Percentiles rank a stretch among this genome's conserved stretches.
Conservation (phyloP, 1,140 invertebrate species). For the Neomicropteryx cornuta region DNA sequence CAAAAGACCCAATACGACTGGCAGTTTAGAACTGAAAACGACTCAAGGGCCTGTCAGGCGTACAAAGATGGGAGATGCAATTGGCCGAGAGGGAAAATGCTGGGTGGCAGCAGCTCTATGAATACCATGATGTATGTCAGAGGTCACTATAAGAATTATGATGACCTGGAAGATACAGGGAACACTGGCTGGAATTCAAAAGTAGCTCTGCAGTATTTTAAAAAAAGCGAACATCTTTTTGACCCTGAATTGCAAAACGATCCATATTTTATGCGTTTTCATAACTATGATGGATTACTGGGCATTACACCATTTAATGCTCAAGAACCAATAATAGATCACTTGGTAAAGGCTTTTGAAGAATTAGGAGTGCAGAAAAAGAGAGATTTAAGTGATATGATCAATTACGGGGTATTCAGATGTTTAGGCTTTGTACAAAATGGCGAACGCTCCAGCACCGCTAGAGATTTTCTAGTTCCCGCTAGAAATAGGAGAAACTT, state of each 20-base stretch:
- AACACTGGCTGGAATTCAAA: slow-evolving; percentile 72
- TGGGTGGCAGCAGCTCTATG: slow-evolving; percentile 56
- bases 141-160: slow-evolving; percentile 48
- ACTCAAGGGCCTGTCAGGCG: slow-evolving; percentile 46
- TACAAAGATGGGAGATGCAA: slow-evolving; percentile 45
- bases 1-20: slow-evolving; percentile 37
- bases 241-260: slow-evolving; percentile 45
- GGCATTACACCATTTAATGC: no score
- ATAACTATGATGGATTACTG: no score
- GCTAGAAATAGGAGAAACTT: neutral
- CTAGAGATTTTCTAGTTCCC: neutral
- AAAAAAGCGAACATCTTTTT: slow-evolving; percentile 26
- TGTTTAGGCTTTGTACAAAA: no score
- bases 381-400: no score
- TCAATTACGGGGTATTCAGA: no score
- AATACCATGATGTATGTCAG: slow-evolving; percentile 63
- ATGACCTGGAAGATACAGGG: slow-evolving; percentile 51
- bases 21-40: slow-evolving; percentile 55
- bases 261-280: no score
- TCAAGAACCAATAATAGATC: no score
- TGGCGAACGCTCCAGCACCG: neutral
- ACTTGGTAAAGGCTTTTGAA: no score
- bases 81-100: slow-evolving; percentile 49
- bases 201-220: slow-evolving; percentile 54
- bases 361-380: no score